These are phyloP conservation scores for Drosophila infuscata DNA, from an alignment of 2,888 invertebrate species.

Conservation along the genomic window DNA sequence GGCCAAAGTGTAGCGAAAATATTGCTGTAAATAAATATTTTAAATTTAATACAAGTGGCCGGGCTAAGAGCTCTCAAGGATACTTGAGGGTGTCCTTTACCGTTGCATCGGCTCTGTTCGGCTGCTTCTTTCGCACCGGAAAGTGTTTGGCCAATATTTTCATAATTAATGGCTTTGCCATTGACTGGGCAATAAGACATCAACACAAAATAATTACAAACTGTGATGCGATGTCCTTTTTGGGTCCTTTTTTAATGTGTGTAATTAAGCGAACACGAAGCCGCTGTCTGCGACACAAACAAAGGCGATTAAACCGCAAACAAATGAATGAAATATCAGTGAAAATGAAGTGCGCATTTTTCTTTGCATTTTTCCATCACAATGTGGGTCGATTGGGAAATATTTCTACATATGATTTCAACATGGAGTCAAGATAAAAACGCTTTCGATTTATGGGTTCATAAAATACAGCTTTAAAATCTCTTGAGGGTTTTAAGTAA, in stretches of 20 bases:
- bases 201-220: constrained; percentile 59
- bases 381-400: background rate
- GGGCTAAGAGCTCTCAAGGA: constrained; percentile 45
- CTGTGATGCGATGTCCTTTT: constrained; percentile 38
- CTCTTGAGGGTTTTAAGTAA: background rate
- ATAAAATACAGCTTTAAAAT: background rate
- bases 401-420: background rate
- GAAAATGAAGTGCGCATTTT: background rate
- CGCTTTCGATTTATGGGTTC: background rate
- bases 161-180: constrained; percentile 74
- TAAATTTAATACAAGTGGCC: constrained; percentile 71
- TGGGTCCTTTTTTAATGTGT: constrained; percentile 15
- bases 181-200: constrained; percentile 41
- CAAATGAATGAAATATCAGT: constrained; percentile 3
- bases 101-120: background rate
- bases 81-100: constrained; percentile 33
- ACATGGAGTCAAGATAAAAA: constrained; percentile 6
- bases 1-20: constrained; percentile 73
- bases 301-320: constrained; percentile 14
- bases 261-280: background rate
- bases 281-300: background rate
- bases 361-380: background rate
- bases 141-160: constrained; percentile 79
- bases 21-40: constrained; percentile 76
- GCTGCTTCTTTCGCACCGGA: constrained; percentile 26